A percentile compares a stretch with the other conserved stretches of the same genome.
These are phyloP conservation scores for Macroglossus sobrinus DNA, from an alignment of 2,113 vertebrate genomes.

Conservation along the genomic window DNA sequence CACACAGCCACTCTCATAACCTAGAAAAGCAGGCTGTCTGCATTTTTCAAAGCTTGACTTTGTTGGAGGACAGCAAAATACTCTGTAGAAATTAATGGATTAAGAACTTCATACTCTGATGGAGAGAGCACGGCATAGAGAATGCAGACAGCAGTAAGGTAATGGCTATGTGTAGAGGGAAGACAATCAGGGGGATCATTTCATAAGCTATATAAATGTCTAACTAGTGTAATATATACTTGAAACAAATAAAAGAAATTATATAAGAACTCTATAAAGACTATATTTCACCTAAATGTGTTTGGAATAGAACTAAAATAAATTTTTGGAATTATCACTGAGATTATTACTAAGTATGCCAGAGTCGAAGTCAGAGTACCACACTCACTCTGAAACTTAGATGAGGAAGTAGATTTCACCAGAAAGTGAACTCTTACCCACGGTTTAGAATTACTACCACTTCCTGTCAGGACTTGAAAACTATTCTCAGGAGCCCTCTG, in stretches of 20 bases:
- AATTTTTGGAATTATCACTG: neutral
- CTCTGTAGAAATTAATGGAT: neutral
- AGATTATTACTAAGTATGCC: neutral
- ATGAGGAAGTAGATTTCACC: neutral
- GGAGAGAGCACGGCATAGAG: no score
- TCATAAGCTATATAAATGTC: no score
- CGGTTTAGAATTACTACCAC: neutral
- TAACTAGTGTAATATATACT: no score
- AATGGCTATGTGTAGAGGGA: no score
- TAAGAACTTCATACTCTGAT: neutral
- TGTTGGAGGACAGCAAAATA: neutral
- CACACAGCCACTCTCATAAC: neutral
- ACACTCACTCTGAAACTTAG: neutral
- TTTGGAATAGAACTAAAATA: neutral
- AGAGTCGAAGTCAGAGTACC: neutral
- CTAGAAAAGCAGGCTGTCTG: neutral
- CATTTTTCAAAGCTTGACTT: neutral
- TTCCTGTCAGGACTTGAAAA: neutral
- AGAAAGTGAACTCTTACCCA: neutral
- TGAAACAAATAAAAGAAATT: no score
- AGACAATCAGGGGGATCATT: no score
- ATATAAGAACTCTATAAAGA: neutral
- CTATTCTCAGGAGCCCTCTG: neutral
- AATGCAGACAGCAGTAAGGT: no score
- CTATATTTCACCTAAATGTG: neutral